phyloP scores from a whole-genome alignment of 2,888 invertebrate genomes.

The Tiliacea citrago region DNA sequence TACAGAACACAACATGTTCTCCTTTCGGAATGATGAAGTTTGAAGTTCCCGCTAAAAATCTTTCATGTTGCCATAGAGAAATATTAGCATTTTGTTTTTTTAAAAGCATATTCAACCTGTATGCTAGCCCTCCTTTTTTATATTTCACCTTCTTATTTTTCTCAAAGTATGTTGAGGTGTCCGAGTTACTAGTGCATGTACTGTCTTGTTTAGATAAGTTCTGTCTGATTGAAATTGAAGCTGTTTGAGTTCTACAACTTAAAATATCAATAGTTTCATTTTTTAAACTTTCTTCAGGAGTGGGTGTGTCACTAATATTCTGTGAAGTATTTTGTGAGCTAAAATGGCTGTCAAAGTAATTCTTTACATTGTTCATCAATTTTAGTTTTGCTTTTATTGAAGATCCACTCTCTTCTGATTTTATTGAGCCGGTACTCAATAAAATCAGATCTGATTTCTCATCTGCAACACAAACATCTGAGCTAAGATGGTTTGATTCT shows the following conservation, averaged over 20 bases:
- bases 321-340: slow-evolving; percentile 79
- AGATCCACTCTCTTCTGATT: slow-evolving; percentile 39
- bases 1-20: slow-evolving; percentile 74
- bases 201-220: slow-evolving; percentile 45
- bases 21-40: slow-evolving; percentile 83
- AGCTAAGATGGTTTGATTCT: not conserved
- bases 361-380: slow-evolving; percentile 74
- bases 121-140: slow-evolving; percentile 87
- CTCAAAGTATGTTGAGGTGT: slow-evolving; percentile 48
- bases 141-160: slow-evolving; percentile 79
- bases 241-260: slow-evolving; percentile 69
- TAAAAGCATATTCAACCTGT: slow-evolving; percentile 82
- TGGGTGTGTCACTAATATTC: slow-evolving; percentile 78
- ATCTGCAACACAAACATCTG: not conserved
- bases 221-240: slow-evolving; percentile 61
- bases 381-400: slow-evolving; percentile 61
- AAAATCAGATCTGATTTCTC: not conserved
- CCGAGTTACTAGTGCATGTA: slow-evolving; percentile 41
- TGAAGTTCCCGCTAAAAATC: slow-evolving; percentile 85
- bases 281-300: slow-evolving; percentile 75
- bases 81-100: slow-evolving; percentile 85
- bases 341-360: slow-evolving; percentile 82
- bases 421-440: too few species aligned
- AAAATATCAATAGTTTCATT: slow-evolving; percentile 80
- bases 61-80: slow-evolving; percentile 90